Percentiles rank a stretch among this genome's conserved stretches.
Conservation (phyloP, 23 tunicate species). For the Oikopleura dioica region DNA sequence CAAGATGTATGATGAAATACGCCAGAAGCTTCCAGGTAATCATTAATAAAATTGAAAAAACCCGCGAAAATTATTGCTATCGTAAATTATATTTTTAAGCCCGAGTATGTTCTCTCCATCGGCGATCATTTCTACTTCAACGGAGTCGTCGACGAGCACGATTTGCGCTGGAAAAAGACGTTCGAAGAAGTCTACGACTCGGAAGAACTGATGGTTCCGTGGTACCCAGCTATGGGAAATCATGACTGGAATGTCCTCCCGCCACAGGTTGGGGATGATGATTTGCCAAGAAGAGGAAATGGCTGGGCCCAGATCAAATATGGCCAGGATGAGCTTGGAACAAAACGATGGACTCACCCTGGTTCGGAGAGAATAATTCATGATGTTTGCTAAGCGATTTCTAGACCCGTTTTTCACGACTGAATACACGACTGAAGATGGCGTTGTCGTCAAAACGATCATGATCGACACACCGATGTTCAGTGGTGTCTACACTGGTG, state of each 20-base stretch:
- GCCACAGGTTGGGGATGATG: background rate
- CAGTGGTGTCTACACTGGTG: constrained; percentile 25
- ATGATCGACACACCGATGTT: constrained; percentile 53
- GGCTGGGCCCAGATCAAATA: background rate
- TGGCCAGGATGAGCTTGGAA: background rate
- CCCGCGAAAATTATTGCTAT: too few relatives aligned
- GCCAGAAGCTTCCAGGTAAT: too few relatives aligned
- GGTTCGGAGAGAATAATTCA: too few relatives aligned
- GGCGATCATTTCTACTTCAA: constrained; percentile 60
- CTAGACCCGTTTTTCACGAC: background rate
- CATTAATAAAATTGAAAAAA: too few relatives aligned
- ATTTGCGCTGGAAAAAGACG: constrained; percentile 35
- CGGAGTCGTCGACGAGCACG: constrained; percentile 33
- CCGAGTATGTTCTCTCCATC: constrained; percentile 30
- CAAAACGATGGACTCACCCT: background rate
- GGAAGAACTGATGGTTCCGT: constrained; percentile 24
- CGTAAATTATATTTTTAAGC: too few relatives aligned
- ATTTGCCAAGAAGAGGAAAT: background rate
- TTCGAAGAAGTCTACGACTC: constrained; percentile 45
- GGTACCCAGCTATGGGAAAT: constrained; percentile 59
- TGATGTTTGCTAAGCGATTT: too few relatives aligned
- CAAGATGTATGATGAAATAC: background rate
- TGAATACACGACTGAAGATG: background rate
- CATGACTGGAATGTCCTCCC: constrained; percentile 28
- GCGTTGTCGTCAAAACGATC: constrained; percentile 19